A percentile compares a stretch with the other conserved stretches of the same genome.
Conservation (phyloP, 2,113 vertebrate genomes). For the Rhinopithecus roxellana region DNA sequence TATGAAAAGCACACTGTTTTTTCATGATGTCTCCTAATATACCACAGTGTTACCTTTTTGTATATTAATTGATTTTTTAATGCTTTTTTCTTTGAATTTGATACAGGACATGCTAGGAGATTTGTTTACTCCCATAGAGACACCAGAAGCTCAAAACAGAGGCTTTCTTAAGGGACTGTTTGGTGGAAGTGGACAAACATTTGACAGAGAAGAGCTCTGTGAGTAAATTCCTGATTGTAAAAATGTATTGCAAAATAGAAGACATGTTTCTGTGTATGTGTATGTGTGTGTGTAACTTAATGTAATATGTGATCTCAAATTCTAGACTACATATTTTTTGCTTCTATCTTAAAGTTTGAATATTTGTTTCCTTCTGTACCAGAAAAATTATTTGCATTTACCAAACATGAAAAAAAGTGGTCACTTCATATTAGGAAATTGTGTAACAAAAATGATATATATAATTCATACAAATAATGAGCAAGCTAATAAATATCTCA, state of each 20-base stretch:
- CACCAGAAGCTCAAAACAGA: slow-evolving; percentile 97
- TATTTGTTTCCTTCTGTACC: neutral
- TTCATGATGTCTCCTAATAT: neutral
- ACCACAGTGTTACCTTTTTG: neutral
- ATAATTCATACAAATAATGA: slow-evolving; percentile 33
- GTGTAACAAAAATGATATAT: neutral
- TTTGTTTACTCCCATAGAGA: slow-evolving; percentile 96
- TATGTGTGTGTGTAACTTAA: neutral
- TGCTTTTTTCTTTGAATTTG: slow-evolving; percentile 61
- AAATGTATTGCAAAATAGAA: neutral
- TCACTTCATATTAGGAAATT: slow-evolving; percentile 39
- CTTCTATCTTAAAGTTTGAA: neutral
- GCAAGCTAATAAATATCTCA: slow-evolving; percentile 28
- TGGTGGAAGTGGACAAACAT: slow-evolving; percentile 94
- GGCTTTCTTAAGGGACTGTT: slow-evolving; percentile 99
- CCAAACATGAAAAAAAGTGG: slow-evolving; percentile 13
- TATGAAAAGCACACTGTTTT: neutral
- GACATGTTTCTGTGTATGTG: neutral
- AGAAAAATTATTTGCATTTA: slow-evolving; percentile 23
- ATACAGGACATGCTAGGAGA: slow-evolving; percentile 97
- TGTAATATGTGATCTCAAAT: slow-evolving; percentile 17
- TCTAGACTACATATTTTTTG: neutral
- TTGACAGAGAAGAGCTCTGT: slow-evolving; percentile 99
- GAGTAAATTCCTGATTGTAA: slow-evolving; percentile 77
- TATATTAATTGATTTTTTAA: neutral